A percentile compares a stretch with the other conserved stretches of the same genome.
phyloP scores from a whole-genome alignment of 1,140 invertebrate genomes.

The Megathymus violae region DNA sequence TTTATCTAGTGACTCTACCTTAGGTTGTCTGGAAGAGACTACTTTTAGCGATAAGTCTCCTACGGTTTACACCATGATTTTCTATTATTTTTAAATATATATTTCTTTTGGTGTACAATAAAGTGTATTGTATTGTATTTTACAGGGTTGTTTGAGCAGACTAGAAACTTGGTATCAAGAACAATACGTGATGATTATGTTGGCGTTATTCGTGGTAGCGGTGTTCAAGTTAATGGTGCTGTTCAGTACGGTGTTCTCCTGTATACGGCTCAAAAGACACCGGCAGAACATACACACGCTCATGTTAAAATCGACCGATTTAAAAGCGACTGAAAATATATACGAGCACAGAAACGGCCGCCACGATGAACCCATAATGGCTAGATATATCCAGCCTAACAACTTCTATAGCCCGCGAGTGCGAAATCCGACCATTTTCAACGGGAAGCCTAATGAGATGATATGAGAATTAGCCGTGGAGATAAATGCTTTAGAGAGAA shows the following conservation, averaged over 20 bases:
- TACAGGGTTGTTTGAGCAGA: constrained; percentile 88
- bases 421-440: constrained; percentile 75
- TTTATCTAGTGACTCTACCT: too few relatives aligned
- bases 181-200: constrained; percentile 89
- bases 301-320: constrained; percentile 65
- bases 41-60: too few relatives aligned
- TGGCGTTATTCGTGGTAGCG: constrained; percentile 86
- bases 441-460: constrained; percentile 77
- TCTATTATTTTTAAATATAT: too few relatives aligned
- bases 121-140: constrained; percentile 45
- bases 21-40: too few relatives aligned
- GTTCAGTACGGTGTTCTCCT: constrained; percentile 88
- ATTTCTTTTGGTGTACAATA: too few relatives aligned
- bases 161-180: constrained; percentile 91
- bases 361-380: constrained; percentile 70
- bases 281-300: constrained; percentile 64
- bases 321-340: constrained; percentile 71
- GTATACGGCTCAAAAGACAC: constrained; percentile 83
- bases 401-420: constrained; percentile 80
- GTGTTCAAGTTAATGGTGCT: constrained; percentile 88
- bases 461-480: constrained; percentile 83
- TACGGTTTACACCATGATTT: too few relatives aligned
- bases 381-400: constrained; percentile 80
- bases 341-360: constrained; percentile 72
- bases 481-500: constrained; percentile 82